phyloP scores from a whole-genome alignment of 2,888 invertebrate genomes.

The Argyresthia goedartella region DNA sequence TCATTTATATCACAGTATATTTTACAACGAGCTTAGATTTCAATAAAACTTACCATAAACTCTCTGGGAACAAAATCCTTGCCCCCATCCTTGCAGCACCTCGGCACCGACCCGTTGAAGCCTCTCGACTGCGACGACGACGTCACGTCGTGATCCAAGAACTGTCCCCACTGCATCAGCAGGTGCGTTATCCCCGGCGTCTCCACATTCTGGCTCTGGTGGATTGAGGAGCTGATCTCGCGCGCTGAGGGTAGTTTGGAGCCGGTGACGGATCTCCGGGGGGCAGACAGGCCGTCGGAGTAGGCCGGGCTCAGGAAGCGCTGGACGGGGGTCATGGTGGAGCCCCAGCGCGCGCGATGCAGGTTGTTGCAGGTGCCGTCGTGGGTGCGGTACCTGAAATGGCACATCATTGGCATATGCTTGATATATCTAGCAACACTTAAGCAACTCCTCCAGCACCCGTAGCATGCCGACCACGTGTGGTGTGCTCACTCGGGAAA shows the following conservation, averaged over 20 bases:
- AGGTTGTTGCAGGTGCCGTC: slow-evolving; percentile 93
- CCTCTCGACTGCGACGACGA: slow-evolving; percentile 82
- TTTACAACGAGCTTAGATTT: no score
- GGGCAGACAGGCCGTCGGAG: slow-evolving; percentile 77
- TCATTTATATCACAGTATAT: no score
- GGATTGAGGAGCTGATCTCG: slow-evolving; percentile 76
- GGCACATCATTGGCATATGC: no score
- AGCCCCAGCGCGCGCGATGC: slow-evolving; percentile 82
- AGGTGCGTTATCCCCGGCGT: slow-evolving; percentile 79
- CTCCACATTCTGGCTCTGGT: slow-evolving; percentile 73
- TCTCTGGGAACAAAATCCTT: slow-evolving; percentile 72
- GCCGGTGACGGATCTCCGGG: slow-evolving; percentile 72
- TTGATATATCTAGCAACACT: no score
- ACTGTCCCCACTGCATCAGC: slow-evolving; percentile 94
- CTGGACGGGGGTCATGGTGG: slow-evolving; percentile 85
- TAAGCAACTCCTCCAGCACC: no score
- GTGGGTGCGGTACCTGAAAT: slow-evolving; percentile 79
- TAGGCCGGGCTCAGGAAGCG: slow-evolving; percentile 86
- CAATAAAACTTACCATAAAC: slow-evolving; percentile 72
- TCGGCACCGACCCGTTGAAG: slow-evolving; percentile 83
- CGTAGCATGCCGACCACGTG: no score
- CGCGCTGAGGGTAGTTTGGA: slow-evolving; percentile 80
- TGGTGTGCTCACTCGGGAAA: no score
- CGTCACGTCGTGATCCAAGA: slow-evolving; percentile 90
- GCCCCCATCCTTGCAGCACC: slow-evolving; percentile 78